Evolutionary conservation across 2,888 invertebrate species (phyloP).

Genomic region (Tipula lateralis): DNA sequence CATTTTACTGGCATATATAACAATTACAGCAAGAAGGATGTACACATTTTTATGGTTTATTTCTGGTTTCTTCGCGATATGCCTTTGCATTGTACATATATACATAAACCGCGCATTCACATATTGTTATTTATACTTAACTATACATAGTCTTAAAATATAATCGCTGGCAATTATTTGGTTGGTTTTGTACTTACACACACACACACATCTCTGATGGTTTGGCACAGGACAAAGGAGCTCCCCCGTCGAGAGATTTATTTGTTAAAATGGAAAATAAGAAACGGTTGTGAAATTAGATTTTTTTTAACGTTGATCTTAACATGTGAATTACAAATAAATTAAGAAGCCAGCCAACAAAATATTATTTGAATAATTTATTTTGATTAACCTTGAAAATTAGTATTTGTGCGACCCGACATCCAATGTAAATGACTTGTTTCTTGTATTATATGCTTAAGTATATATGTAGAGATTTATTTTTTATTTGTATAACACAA

Average conservation of each 20-base stretch:
- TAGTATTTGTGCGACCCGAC: neutral
- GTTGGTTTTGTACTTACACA: neutral
- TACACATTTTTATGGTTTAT: constrained; percentile 9
- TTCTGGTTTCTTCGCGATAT: neutral
- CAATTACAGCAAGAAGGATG: constrained; percentile 11
- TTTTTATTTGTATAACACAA: neutral
- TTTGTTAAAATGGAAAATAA: neutral
- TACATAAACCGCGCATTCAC: neutral
- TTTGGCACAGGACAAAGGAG: neutral
- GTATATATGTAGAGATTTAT: neutral
- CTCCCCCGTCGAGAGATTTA: neutral
- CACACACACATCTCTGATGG: neutral
- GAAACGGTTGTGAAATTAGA: neutral
- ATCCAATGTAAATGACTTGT: neutral
- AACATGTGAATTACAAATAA: constrained; percentile 1
- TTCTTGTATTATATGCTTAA: neutral
- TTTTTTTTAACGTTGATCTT: neutral
- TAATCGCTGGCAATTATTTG: neutral
- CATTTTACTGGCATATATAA: neutral
- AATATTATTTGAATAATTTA: neutral
- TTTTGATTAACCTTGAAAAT: constrained; percentile 11
- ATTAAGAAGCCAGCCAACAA: neutral
- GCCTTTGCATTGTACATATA: neutral
- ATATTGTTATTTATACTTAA: neutral
- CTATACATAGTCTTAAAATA: neutral